These are phyloP conservation scores for Epizoanthus stellaris DNA, from an alignment of 92 coral and sea anemone species.

Conservation along the genomic window DNA sequence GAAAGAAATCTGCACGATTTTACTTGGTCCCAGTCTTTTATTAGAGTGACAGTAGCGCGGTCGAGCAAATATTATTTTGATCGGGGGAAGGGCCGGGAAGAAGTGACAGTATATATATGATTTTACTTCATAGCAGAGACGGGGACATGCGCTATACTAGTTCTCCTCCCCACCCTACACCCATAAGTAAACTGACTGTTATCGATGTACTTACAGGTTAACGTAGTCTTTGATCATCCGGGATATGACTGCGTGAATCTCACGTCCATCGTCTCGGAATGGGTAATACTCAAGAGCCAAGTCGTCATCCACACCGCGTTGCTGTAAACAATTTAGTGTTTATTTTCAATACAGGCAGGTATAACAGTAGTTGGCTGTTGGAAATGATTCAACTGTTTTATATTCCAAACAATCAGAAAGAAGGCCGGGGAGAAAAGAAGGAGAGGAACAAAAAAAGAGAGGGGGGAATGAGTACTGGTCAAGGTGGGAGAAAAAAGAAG, in stretches of 20 bases:
- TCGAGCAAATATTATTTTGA: too few species aligned
- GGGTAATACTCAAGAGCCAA: slow-evolving; percentile 16
- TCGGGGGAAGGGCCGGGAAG: too few species aligned
- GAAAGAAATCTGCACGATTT: too few species aligned
- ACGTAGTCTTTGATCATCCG: slow-evolving; percentile 37
- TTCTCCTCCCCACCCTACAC: background rate
- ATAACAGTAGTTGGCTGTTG: too few species aligned
- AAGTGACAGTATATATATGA: too few species aligned
- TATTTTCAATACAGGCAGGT: too few species aligned
- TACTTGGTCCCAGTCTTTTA: too few species aligned
- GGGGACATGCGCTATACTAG: background rate
- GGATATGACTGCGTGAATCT: slow-evolving; percentile 15
- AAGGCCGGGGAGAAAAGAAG: background rate
- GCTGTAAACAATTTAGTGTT: background rate
- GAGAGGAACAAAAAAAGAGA: background rate
- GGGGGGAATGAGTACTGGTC: too few species aligned
- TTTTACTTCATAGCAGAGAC: background rate
- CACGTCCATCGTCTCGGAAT: slow-evolving; percentile 34
- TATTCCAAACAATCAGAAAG: too few species aligned
- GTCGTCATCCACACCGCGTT: slow-evolving; percentile 38
- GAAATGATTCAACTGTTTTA: too few species aligned
- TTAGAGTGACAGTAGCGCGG: too few species aligned
- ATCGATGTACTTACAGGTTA: background rate
- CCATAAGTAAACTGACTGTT: background rate
- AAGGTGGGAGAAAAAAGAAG: too few species aligned